Evolutionary conservation across 2,113 vertebrate genomes (phyloP).

Genomic region (Spermophilus dauricus): DNA sequence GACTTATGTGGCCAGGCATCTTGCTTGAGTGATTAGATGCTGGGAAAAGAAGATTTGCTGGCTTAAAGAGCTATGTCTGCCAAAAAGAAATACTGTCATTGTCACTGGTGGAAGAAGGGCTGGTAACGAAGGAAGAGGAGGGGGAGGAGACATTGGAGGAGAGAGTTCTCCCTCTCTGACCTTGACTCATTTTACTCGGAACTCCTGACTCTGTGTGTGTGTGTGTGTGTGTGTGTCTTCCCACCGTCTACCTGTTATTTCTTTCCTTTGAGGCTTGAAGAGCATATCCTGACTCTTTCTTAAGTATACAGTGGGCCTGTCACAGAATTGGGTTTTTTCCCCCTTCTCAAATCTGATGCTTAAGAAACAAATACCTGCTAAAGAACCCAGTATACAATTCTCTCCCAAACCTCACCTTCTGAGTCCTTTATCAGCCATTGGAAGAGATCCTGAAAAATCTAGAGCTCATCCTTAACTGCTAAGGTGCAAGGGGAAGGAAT

Average conservation of each 20-base stretch:
- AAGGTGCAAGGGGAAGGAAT: not conserved
- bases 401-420: not conserved
- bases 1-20: accelerated
- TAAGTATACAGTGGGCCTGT: not conserved
- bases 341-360: not conserved
- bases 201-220: not conserved
- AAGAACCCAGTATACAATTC: not conserved
- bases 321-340: not conserved
- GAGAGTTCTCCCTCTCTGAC: not conserved
- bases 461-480: not conserved
- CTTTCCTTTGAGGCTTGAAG: not conserved
- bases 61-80: too few species aligned
- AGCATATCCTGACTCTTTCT: not conserved
- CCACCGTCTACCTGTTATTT: not conserved
- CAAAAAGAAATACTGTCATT: not conserved
- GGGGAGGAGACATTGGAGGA: not conserved
- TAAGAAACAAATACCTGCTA: not conserved
- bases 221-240: too few species aligned
- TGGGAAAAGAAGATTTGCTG: not conserved
- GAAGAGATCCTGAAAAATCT: not conserved
- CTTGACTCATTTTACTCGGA: not conserved
- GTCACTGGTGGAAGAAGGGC: not conserved
- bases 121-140: not conserved
- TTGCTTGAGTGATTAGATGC: not conserved
- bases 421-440: not conserved